Conservation (phyloP, 2,113 vertebrate genomes). For the Gadus chalcogrammus region DNA sequence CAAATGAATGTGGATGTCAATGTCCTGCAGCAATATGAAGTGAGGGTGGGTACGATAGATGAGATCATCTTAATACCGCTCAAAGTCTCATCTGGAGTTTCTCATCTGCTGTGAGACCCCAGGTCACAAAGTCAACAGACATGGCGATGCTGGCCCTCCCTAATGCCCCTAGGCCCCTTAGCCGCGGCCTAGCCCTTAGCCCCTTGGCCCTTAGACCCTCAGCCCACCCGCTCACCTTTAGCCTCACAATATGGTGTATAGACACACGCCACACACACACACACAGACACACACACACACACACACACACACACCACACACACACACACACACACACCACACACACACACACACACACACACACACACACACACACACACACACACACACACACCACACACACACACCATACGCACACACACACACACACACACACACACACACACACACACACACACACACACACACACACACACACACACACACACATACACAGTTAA, state of each 20-base stretch:
- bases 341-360: not conserved
- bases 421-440: not conserved
- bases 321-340: not conserved
- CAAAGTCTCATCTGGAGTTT: slow-evolving; percentile 30
- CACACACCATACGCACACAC: not conserved
- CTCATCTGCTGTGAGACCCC: slow-evolving; percentile 49
- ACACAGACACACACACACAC: slow-evolving; percentile 2
- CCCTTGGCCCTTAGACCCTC: slow-evolving; percentile 39
- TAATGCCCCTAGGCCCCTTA: slow-evolving; percentile 8
- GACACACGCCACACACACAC: slow-evolving; percentile 15
- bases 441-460: not conserved
- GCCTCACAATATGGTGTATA: slow-evolving; percentile 21
- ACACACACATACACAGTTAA: slow-evolving; percentile 19
- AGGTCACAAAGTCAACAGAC: slow-evolving; percentile 42
- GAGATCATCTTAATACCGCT: slow-evolving; percentile 33
- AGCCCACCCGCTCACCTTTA: slow-evolving; percentile 28
- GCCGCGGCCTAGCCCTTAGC: slow-evolving; percentile 32
- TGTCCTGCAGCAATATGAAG: not conserved
- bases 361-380: not conserved
- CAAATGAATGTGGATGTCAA: not conserved
- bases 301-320: not conserved
- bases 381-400: not conserved
- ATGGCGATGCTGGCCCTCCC: not conserved
- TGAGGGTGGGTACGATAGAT: slow-evolving; percentile 12
- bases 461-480: not conserved